Evolutionary conservation across 2,113 vertebrate species (phyloP).

Genomic region (Channa maculata): DNA sequence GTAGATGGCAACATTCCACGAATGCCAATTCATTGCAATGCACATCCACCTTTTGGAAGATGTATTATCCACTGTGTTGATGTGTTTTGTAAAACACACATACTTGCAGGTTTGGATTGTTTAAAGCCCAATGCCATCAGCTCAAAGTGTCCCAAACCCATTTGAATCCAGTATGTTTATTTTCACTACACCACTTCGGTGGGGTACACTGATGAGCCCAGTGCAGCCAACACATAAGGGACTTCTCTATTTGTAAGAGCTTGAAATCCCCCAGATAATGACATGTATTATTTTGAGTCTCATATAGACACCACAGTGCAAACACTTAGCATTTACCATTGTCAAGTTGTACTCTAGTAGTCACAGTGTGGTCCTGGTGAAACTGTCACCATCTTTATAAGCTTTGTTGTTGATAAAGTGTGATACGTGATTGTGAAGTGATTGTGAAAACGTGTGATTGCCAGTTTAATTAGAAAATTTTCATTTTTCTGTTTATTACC

Average conservation of each 20-base stretch:
- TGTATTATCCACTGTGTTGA: neutral
- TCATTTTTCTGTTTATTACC: neutral
- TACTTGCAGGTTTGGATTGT: neutral
- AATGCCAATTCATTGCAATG: conserved; percentile 10
- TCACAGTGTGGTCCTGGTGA: neutral
- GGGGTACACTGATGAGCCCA: neutral
- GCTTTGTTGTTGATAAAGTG: neutral
- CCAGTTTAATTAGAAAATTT: neutral
- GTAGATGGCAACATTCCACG: neutral
- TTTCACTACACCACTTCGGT: neutral
- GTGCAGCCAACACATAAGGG: neutral
- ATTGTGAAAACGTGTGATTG: no score
- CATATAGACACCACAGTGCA: no score
- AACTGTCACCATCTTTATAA: neutral
- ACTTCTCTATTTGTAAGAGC: no score
- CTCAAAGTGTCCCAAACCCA: neutral
- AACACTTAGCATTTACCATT: neutral
- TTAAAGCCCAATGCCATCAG: neutral
- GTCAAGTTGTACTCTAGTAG: neutral
- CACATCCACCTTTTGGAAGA: conserved; percentile 11
- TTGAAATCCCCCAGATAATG: no score
- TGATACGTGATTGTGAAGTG: no score
- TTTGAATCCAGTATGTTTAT: neutral
- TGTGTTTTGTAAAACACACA: neutral
- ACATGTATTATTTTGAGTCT: no score